Percentiles rank a stretch among this genome's conserved stretches.
These are phyloP conservation scores for Trissolcus basalis DNA, from an alignment of 1,140 invertebrate genomes.

Conservation along the genomic window DNA sequence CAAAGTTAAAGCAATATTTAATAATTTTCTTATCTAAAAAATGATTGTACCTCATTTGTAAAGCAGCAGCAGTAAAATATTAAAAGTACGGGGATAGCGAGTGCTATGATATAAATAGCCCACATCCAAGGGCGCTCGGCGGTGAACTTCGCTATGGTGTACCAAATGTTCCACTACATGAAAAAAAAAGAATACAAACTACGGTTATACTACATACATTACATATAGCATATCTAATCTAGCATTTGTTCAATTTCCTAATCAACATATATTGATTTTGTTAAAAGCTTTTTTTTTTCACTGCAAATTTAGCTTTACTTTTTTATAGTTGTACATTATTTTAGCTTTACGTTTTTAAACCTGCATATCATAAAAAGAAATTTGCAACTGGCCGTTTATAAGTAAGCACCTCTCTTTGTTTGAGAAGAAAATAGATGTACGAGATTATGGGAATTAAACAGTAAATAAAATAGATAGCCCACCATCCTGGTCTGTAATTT, in stretches of 20 bases:
- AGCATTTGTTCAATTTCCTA: not conserved
- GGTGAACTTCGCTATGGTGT: conserved; percentile 87
- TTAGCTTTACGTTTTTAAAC: too few species aligned
- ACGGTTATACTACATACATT: conserved; percentile 9
- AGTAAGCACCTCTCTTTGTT: conserved; percentile 43
- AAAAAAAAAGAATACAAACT: conserved; percentile 49
- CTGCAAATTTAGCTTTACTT: too few species aligned
- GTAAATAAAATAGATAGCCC: conserved; percentile 86
- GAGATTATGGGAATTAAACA: conserved; percentile 82
- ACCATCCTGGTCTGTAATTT: conserved; percentile 86
- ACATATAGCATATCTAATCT: not conserved
- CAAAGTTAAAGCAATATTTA: not conserved
- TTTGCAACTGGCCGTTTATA: not conserved
- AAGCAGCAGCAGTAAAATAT: conserved; percentile 89
- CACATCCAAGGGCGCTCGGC: conserved; percentile 94
- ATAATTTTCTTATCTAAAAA: not conserved
- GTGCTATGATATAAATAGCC: conserved; percentile 88
- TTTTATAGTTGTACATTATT: too few species aligned
- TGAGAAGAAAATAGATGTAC: conserved; percentile 83
- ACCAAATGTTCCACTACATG: conserved; percentile 87
- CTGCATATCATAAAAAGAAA: not conserved
- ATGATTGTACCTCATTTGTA: conserved; percentile 74
- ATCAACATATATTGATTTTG: too few species aligned
- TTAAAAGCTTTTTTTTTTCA: too few species aligned
- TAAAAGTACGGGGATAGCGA: conserved; percentile 86